Conservation (phyloP, 2,888 invertebrate species). For the Hoplodrina blanda region DNA sequence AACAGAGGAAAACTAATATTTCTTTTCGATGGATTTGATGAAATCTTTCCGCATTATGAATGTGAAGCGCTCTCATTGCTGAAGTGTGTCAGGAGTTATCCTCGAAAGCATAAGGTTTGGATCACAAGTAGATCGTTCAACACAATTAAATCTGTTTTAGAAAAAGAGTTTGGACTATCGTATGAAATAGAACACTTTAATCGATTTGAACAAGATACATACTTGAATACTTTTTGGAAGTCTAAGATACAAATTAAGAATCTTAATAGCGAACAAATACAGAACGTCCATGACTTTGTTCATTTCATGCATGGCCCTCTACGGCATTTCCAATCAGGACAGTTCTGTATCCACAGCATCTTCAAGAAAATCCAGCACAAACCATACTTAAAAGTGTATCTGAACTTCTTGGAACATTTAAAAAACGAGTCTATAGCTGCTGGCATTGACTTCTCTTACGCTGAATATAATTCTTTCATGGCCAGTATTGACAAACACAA, state of each 20-base stretch:
- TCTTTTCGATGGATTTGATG: constrained; percentile 28
- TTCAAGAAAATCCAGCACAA: too few relatives aligned
- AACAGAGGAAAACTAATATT: constrained; percentile 18
- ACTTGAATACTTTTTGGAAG: constrained; percentile 38
- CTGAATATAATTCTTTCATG: constrained; percentile 1
- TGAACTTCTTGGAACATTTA: constrained; percentile 26
- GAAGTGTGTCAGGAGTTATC: constrained; percentile 10
- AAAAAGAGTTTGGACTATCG: constrained; percentile 32
- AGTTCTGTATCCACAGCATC: too few relatives aligned
- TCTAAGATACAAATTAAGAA: constrained; percentile 35
- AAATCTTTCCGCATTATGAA: constrained; percentile 10
- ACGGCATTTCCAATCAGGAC: too few relatives aligned
- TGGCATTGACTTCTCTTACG: constrained; percentile 21
- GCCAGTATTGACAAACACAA: background rate
- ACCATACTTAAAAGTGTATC: background rate
- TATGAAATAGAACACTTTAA: constrained; percentile 43
- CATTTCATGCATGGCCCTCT: too few relatives aligned
- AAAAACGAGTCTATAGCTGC: background rate
- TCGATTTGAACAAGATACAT: constrained; percentile 26
- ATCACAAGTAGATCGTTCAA: constrained; percentile 57
- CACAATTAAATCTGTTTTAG: constrained; percentile 18
- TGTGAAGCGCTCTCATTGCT: constrained; percentile 13
- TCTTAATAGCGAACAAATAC: constrained; percentile 9
- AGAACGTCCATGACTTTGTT: background rate
- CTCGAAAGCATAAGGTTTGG: constrained; percentile 44